Conservation (phyloP, 2,113 vertebrate genomes). For the Antechinus stuartii region DNA sequence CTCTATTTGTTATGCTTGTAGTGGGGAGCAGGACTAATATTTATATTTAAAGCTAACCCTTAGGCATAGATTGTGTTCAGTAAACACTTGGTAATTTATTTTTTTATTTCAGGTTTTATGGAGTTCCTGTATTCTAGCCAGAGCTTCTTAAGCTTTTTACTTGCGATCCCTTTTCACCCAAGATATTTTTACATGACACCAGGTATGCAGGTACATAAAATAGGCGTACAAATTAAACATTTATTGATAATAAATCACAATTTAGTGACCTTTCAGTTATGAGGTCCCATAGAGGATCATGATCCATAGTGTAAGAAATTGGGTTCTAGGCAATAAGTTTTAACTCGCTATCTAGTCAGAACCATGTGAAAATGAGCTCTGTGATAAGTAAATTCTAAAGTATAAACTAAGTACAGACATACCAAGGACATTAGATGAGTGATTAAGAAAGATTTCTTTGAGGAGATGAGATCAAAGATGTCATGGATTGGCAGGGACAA, state of each 20-base stretch:
- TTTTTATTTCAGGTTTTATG: not conserved
- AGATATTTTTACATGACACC: too few species aligned
- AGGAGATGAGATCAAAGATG: not conserved
- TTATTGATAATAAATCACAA: too few species aligned
- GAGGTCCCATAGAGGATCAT: too few species aligned
- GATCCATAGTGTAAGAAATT: too few species aligned
- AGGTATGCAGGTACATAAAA: too few species aligned
- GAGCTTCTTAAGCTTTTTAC: too few species aligned
- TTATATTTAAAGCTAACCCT: not conserved
- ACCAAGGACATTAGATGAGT: not conserved
- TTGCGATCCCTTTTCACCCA: too few species aligned
- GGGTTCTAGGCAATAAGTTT: not conserved
- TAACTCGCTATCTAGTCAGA: conserved; percentile 17
- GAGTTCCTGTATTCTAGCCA: not conserved
- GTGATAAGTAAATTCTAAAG: not conserved
- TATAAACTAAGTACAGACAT: not conserved
- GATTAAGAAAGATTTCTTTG: not conserved
- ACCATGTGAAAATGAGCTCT: not conserved
- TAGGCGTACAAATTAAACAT: too few species aligned
- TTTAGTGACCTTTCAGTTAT: too few species aligned
- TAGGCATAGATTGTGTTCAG: not conserved
- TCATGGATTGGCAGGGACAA: not conserved
- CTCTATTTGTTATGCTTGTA: not conserved
- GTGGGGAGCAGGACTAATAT: not conserved
- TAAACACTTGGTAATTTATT: not conserved